Evolutionary conservation across 64 coral and sea anemone genomes (phyloP).

Genomic region (Stichodactyla helianthus): DNA sequence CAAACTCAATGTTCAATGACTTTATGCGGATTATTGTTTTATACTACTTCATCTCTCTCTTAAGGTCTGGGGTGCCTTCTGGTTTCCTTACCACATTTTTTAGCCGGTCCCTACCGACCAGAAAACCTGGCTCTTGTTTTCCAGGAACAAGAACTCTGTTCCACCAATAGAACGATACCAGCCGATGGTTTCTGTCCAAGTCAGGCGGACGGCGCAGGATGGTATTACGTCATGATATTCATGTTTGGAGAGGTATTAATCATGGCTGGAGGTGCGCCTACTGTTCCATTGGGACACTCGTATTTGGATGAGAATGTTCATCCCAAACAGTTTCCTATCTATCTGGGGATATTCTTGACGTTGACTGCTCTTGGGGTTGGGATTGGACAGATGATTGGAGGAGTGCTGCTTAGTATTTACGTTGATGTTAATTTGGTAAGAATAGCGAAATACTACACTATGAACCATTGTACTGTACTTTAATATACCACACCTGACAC

Average conservation of each 20-base stretch:
- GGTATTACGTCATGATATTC: slow-evolving; percentile 35
- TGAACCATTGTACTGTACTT: too few relatives aligned
- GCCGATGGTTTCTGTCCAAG: neutral
- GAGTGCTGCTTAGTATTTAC: slow-evolving; percentile 16
- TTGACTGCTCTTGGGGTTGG: slow-evolving; percentile 32
- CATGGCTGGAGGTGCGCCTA: slow-evolving; percentile 24
- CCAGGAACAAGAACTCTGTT: slow-evolving; percentile 29
- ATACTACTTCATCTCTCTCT: neutral
- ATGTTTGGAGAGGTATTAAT: slow-evolving; percentile 8
- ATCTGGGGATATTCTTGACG: slow-evolving; percentile 36
- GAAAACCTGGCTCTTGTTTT: slow-evolving; percentile 16
- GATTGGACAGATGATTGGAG: slow-evolving; percentile 27
- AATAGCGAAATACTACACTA: neutral
- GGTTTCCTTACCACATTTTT: slow-evolving; percentile 10
- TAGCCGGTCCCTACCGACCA: slow-evolving; percentile 19
- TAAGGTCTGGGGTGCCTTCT: slow-evolving; percentile 29
- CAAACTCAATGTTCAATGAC: too few relatives aligned
- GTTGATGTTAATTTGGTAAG: slow-evolving; percentile 41
- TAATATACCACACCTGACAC: too few relatives aligned
- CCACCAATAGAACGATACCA: neutral
- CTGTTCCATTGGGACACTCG: slow-evolving; percentile 26
- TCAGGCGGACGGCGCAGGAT: slow-evolving; percentile 9
- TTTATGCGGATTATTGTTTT: too few relatives aligned
- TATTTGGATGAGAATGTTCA: slow-evolving; percentile 32
- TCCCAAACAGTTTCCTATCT: slow-evolving; percentile 29